Evolutionary conservation across 2,888 invertebrate species (phyloP), one percentile per base, ranked within the genome.

Genomic region (Automeris io): DNA sequence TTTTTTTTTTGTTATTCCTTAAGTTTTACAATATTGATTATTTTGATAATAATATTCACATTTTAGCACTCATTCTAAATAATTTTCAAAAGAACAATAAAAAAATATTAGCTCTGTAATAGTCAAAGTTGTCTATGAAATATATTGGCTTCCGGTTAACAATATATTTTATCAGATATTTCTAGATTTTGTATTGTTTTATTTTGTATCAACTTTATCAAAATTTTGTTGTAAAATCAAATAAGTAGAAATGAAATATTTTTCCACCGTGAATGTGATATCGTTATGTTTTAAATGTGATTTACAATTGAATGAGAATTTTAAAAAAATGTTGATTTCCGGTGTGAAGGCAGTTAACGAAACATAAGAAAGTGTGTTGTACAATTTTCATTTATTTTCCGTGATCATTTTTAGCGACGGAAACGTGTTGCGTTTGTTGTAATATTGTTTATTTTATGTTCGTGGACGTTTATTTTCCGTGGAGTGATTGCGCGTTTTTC

Each of bases 371-470:
- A 85, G 85, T 83, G 76, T 62, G 45, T 49, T 29, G 39, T 68
- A 61, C 60, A 71, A 52, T 72, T 80, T 82, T 83, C 81, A 80
- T 83, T 83, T 85, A 85, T 85, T 85, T 86, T 86, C 79, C 77
- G 75, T 80, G 79, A 79, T 83, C 76, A 69, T 75, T 73, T 76
- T 80, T 76, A 68, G 61, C 68, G 60, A 70, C 69, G 68, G 61
- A 71, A 75, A 67, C 75, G 79, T 75, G 71, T 70, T 64, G 64
- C 58, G 61, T 72, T 77, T 71, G 54, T 66, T 74, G 70, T 68
- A 73, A 72, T 71, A 65, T 56, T 59, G 59, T 73, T 73, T 71
- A 73, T 70, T 81, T 80, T 74, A 63, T 69, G 70, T 82, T 79
- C 55, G 49, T 67, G 64, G 57, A 62, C 43, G 52, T 58, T 64